A percentile compares a stretch with the other conserved stretches of the same genome.
phyloP scores from a whole-genome alignment of 2,113 vertebrate species.

The Spheniscus mendiculus region DNA sequence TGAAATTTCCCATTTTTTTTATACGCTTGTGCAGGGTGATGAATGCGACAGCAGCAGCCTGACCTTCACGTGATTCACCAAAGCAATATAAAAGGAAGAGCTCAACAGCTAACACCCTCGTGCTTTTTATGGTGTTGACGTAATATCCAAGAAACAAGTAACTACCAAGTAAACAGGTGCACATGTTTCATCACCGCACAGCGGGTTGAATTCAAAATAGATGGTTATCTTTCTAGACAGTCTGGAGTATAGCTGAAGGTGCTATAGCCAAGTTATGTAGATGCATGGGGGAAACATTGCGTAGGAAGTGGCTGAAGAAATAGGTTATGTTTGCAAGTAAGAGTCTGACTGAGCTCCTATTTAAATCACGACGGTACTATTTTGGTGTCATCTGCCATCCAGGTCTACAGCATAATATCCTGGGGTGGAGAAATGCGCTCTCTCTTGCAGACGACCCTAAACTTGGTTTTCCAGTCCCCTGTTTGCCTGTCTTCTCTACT shows the following conservation, averaged over 20 bases:
- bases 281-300: background rate
- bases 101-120: background rate
- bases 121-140: background rate
- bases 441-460: background rate
- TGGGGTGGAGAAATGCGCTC: background rate
- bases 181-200: background rate
- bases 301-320: background rate
- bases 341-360: background rate
- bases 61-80: background rate
- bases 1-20: background rate
- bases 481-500: background rate
- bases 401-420: background rate
- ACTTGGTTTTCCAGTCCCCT: background rate
- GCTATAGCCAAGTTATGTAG: background rate
- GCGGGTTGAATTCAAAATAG: background rate
- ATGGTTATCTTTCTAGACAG: background rate
- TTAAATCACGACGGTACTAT: background rate
- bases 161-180: background rate
- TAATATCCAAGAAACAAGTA: background rate
- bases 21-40: background rate
- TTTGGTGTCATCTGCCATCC: background rate
- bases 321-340: background rate
- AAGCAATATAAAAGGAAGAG: background rate
- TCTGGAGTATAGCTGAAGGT: background rate
- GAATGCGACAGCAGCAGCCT: background rate